Conservation (phyloP, 2,797 vertebrate species). For the Chelidonichthys spinosus region DNA sequence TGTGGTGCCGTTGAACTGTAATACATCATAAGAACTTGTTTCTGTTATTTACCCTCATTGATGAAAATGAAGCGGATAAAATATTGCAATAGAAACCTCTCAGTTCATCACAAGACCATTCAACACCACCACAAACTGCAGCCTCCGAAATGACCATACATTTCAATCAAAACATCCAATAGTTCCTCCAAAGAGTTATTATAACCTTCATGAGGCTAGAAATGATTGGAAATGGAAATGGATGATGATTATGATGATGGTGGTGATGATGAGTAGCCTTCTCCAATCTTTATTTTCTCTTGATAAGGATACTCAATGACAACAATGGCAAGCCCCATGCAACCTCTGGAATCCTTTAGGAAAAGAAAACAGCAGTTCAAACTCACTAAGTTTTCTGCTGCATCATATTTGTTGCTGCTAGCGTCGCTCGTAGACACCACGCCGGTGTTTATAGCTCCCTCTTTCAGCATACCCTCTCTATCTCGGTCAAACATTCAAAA, state of each 20-base stretch:
- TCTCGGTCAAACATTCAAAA: slow-evolving; percentile 56
- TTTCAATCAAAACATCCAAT: neutral
- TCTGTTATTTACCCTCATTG: neutral
- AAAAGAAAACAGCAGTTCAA: neutral
- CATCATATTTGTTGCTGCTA: neutral
- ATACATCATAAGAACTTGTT: neutral
- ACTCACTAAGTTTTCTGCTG: neutral
- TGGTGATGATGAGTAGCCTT: neutral
- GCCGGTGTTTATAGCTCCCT: slow-evolving; percentile 6
- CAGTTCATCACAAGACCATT: neutral
- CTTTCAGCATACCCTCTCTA: slow-evolving; percentile 42
- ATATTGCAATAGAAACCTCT: neutral
- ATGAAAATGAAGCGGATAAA: neutral
- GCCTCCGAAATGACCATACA: neutral
- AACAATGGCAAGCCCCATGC: neutral
- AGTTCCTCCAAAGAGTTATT: neutral
- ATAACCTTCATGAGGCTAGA: neutral
- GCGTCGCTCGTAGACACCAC: slow-evolving; percentile 4
- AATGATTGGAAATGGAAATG: neutral
- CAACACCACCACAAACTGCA: neutral
- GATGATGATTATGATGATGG: neutral
- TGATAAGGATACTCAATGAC: neutral
- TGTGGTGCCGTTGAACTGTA: neutral
- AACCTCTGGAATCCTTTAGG: neutral
- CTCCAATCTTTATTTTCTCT: neutral